Evolutionary conservation across 1,140 invertebrate genomes (phyloP).

Genomic region (Mactra quadrangularis): DNA sequence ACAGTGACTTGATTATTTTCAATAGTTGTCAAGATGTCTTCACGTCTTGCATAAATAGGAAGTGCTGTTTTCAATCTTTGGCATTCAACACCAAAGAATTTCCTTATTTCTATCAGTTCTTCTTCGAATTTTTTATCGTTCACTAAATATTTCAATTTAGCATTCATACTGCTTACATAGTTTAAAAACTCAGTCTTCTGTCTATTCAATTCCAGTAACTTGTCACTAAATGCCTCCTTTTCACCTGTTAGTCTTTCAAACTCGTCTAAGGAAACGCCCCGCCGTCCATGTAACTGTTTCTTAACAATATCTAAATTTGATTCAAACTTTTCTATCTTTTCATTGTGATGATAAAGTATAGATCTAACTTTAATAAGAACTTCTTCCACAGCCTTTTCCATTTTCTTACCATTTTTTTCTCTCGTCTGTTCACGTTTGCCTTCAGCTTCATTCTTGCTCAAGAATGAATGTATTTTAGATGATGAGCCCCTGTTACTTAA

Average conservation of each 20-base stretch:
- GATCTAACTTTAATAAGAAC: conserved; percentile 7
- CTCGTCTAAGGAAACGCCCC: not conserved
- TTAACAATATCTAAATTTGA: not conserved
- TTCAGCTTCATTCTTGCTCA: not conserved
- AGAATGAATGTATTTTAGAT: conserved; percentile 27
- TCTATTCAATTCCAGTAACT: conserved; percentile 67
- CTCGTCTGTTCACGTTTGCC: not conserved
- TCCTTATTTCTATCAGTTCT: conserved; percentile 61
- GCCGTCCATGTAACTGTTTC: not conserved
- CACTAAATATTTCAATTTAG: conserved; percentile 53
- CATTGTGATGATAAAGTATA: conserved; percentile 5
- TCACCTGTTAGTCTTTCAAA: conserved; percentile 45
- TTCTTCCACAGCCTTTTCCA: conserved; percentile 14
- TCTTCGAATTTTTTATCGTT: conserved; percentile 40
- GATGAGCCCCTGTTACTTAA: conserved; percentile 15
- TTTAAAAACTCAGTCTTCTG: conserved; percentile 71
- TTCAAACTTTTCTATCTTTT: conserved; percentile 16
- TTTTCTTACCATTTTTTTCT: not conserved
- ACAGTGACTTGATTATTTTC: conserved; percentile 85
- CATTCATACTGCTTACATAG: conserved; percentile 40
- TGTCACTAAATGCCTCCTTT: conserved; percentile 66
- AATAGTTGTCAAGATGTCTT: conserved; percentile 73
- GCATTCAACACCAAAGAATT: conserved; percentile 73
- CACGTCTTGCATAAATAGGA: conserved; percentile 78
- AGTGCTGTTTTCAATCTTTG: conserved; percentile 67